Evolutionary conservation across 2,888 invertebrate genomes (phyloP).

Genomic region (Callosobruchus maculatus): DNA sequence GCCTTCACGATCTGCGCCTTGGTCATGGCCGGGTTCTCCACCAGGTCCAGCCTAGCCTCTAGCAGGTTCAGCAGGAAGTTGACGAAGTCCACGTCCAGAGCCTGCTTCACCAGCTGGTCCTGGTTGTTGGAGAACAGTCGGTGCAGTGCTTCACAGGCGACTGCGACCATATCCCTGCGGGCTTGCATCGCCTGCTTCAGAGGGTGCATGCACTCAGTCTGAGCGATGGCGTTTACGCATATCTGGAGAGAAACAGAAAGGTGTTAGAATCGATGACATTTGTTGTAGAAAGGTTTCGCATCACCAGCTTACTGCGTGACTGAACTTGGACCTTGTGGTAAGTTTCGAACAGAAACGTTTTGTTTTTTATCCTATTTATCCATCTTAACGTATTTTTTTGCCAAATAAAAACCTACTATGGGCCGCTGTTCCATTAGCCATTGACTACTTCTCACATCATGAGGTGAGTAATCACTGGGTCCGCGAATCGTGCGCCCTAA

Average conservation of each 20-base stretch:
- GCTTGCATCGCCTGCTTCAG: conserved; percentile 87
- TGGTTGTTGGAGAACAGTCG: conserved; percentile 75
- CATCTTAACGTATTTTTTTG: too few relatives aligned
- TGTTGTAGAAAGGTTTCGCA: too few relatives aligned
- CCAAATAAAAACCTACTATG: too few relatives aligned
- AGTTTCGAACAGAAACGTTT: too few relatives aligned
- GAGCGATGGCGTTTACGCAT: conserved; percentile 78
- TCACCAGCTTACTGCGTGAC: too few relatives aligned
- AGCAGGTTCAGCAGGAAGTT: conserved; percentile 80
- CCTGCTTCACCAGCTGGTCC: conserved; percentile 73
- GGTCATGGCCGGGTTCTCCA: conserved; percentile 69
- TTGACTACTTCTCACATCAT: too few relatives aligned
- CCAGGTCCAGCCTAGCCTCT: conserved; percentile 69
- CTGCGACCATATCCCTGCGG: conserved; percentile 76
- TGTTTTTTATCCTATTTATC: too few relatives aligned
- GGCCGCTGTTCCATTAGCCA: too few relatives aligned
- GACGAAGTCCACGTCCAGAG: conserved; percentile 84
- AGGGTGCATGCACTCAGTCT: conserved; percentile 86
- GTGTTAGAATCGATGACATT: background rate
- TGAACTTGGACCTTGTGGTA: too few relatives aligned
- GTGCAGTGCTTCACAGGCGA: conserved; percentile 86
- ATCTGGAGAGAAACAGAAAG: conserved; percentile 55
- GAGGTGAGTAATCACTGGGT: too few relatives aligned
- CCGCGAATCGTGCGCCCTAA: too few relatives aligned
- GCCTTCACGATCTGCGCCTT: conserved; percentile 97